Evolutionary conservation across 2,797 vertebrate species (phyloP).

Genomic region (Clarias platycephalus): DNA sequence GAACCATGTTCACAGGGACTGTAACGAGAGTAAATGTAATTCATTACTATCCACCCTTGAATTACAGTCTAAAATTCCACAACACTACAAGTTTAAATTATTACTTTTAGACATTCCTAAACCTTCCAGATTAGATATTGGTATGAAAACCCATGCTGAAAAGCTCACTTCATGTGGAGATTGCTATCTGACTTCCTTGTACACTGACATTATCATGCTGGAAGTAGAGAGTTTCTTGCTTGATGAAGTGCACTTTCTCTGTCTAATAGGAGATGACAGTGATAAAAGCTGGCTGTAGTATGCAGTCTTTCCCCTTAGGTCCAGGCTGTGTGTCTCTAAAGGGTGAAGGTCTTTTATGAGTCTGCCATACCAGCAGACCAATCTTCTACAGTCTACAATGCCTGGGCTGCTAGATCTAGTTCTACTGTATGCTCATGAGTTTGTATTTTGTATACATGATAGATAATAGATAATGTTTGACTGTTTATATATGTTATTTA

Average conservation of each 20-base stretch:
- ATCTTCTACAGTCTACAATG: not conserved
- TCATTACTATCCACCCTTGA: not conserved
- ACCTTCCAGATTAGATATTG: constrained; percentile 35
- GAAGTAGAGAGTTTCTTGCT: constrained; percentile 2
- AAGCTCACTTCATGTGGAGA: constrained; percentile 43
- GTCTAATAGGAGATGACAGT: constrained; percentile 35
- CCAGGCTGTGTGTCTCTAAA: constrained; percentile 2
- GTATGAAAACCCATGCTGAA: constrained; percentile 22
- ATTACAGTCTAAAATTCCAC: not conserved
- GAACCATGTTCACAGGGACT: not conserved
- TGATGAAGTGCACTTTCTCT: constrained; percentile 40
- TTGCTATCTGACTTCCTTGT: constrained; percentile 51
- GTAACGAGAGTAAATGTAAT: not conserved
- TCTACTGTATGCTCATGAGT: not conserved
- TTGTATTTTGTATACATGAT: not conserved
- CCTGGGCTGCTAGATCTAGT: not conserved
- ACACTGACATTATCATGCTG: constrained; percentile 29
- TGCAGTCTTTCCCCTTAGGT: not conserved
- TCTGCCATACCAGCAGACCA: not conserved
- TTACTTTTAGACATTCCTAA: constrained; percentile 43
- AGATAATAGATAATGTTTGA: not conserved
- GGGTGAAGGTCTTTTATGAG: not conserved
- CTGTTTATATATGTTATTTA: not conserved
- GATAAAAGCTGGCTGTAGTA: constrained; percentile 23
- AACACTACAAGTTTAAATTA: constrained; percentile 24